Percentiles rank a stretch among this genome's conserved stretches.
phyloP scores from a whole-genome alignment of 2,113 vertebrate species.

The Montifringilla adamsi region DNA sequence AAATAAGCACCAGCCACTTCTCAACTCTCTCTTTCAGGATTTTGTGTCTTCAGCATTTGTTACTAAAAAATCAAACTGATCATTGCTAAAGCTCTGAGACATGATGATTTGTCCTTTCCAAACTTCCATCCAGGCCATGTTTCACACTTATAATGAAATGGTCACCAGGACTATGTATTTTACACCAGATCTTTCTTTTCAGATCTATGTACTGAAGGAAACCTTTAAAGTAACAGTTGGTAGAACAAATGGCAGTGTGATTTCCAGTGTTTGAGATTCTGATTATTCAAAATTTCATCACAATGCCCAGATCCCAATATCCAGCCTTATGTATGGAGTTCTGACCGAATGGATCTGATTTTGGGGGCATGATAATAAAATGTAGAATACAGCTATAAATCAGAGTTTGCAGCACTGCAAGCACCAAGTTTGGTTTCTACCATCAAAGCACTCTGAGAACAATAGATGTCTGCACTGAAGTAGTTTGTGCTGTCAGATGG shows the following conservation, averaged over 20 bases:
- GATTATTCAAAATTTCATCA: not conserved
- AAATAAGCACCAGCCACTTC: not conserved
- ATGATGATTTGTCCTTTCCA: not conserved
- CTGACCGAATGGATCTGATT: not conserved
- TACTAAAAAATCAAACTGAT: not conserved
- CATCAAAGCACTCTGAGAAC: conserved; percentile 34
- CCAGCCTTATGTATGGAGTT: not conserved
- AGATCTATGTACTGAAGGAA: not conserved
- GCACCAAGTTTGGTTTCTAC: not conserved
- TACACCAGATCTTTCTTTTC: not conserved
- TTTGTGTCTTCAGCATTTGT: not conserved
- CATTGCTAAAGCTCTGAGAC: not conserved
- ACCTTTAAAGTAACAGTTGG: not conserved
- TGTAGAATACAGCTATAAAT: not conserved
- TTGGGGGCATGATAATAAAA: not conserved
- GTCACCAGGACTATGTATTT: not conserved
- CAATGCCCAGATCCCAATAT: not conserved
- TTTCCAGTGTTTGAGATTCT: not conserved
- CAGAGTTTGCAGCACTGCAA: not conserved
- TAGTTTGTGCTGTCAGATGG: not conserved
- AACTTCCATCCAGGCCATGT: not conserved
- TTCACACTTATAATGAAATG: not conserved
- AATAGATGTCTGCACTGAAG: not conserved
- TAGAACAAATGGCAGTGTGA: not conserved
- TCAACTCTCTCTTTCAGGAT: not conserved